A percentile compares a stretch with the other conserved stretches of the same genome.
Conservation (phyloP, 2,797 vertebrate species). For the Phataginus tricuspis region DNA sequence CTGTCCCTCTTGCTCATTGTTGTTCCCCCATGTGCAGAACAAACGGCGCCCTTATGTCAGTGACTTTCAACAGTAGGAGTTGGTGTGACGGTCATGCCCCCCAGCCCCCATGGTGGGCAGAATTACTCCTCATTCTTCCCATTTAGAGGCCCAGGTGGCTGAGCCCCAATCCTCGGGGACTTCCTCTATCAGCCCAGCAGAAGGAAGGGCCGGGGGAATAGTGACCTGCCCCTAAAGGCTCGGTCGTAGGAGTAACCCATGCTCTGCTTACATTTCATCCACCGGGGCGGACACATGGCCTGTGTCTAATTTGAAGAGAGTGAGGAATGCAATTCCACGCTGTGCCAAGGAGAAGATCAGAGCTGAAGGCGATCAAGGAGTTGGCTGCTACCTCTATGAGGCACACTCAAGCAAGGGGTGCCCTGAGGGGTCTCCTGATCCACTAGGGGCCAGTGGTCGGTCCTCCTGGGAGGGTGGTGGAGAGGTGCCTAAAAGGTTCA, state of each 20-base stretch:
- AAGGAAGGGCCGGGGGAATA: neutral
- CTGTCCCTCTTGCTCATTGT: neutral
- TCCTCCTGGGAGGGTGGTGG: too few species aligned
- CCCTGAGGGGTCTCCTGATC: too few species aligned
- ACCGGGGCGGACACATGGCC: neutral
- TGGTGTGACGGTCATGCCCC: neutral
- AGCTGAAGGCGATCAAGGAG: neutral
- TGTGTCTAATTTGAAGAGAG: neutral
- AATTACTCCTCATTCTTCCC: neutral
- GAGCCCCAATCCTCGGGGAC: neutral
- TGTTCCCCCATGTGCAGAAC: neutral
- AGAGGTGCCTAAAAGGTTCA: too few species aligned
- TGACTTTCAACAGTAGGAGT: neutral
- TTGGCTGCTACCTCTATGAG: too few species aligned
- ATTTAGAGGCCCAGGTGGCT: neutral
- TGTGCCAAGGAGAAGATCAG: neutral
- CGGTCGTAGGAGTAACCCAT: neutral
- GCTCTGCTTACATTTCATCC: neutral
- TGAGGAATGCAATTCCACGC: neutral
- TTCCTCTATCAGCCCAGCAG: neutral
- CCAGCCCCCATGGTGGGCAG: too few species aligned
- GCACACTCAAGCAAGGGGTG: too few species aligned
- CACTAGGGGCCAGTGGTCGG: too few species aligned
- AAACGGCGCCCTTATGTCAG: neutral
- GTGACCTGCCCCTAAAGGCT: neutral